These are phyloP conservation scores for Anaspis maculata DNA, from an alignment of 2,888 invertebrate species.

Conservation along the genomic window DNA sequence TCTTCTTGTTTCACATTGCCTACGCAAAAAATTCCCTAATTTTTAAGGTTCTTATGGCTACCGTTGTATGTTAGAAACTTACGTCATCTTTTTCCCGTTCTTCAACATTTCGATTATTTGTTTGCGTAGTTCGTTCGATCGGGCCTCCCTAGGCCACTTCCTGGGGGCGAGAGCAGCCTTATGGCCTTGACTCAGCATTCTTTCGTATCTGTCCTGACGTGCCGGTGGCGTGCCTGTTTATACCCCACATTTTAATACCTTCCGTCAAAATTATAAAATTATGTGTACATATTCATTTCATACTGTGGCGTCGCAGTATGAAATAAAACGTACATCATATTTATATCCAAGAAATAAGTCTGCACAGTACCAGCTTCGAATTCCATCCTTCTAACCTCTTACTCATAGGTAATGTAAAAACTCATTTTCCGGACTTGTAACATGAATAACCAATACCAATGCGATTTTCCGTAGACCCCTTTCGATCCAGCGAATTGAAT, in stretches of 20 bases:
- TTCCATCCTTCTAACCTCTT: no score
- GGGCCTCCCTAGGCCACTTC: constrained; percentile 36
- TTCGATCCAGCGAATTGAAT: constrained; percentile 24
- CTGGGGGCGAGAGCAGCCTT: constrained; percentile 35
- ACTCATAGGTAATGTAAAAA: no score
- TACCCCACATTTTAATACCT: no score
- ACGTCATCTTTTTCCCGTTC: constrained; percentile 62
- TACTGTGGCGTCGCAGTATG: no score
- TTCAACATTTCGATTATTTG: constrained; percentile 47
- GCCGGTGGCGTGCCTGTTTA: constrained; percentile 10
- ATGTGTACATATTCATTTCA: no score
- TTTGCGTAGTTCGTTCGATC: constrained; percentile 32
- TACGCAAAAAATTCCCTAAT: constrained; percentile 34
- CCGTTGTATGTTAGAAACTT: constrained; percentile 14
- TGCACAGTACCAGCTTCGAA: no score
- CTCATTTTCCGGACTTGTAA: no score
- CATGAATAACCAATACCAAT: no score
- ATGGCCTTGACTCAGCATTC: constrained; percentile 38
- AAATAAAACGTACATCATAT: no score
- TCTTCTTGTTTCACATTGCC: constrained; percentile 62
- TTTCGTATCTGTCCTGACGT: constrained; percentile 40
- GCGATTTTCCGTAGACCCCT: no score
- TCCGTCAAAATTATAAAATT: no score
- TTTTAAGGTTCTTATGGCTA: constrained; percentile 1
- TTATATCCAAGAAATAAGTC: no score